Base-by-base conservation (phyloP, 2,113 vertebrate species). In the Nycticorax nycticorax region DNA sequence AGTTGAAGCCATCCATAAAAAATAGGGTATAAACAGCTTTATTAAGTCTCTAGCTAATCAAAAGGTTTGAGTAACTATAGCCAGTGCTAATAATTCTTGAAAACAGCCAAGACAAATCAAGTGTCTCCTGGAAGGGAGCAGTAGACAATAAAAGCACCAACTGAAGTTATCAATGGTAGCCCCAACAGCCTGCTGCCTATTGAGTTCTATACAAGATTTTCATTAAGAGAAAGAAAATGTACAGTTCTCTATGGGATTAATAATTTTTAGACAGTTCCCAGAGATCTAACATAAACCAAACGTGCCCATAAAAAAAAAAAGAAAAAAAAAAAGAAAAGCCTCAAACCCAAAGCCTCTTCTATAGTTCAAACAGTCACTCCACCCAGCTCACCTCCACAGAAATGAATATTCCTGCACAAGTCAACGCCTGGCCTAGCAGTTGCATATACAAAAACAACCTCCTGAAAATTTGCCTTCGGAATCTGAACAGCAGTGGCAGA, bases 31-130 rank as follows among this genome's bases (percentile, higher is more conserved):
- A 95, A 97, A 91, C 79, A 88, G 50, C 47, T 85, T 94, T 95
- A 88, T 92, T 85, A 83, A 93, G 67, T 88, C 82, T 72, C 74
- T 35, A 85, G 57, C 53, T 93, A 92, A 95, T 91, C 86, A 95
- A 91, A 91, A 92, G 50, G 77, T 91, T 74, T 88, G 72, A 96
- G 50, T 86, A 89, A 80, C 88, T 91, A 39, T 21, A 84, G 37
- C 20, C 55, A 77, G 41, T 27, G 15, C 37, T 55, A 92, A 88
- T 96, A 96, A 89, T 77, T 96, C 86, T 89, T 86, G 79, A 92
- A 80, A 93, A 89, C 32, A 86, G 28, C 32, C 32, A 67, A 88
- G 55, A 93, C 55, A 91, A 96, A 93, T 80, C 63, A 90, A 85
- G 48, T 41, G 76, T 89, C 39, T 73, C n/a, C 59, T 76, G 32